Percentiles rank a stretch among this genome's conserved stretches.
These are phyloP conservation scores for Drosophila santomea DNA, from an alignment of 1,140 invertebrate genomes.

Conservation along the genomic window DNA sequence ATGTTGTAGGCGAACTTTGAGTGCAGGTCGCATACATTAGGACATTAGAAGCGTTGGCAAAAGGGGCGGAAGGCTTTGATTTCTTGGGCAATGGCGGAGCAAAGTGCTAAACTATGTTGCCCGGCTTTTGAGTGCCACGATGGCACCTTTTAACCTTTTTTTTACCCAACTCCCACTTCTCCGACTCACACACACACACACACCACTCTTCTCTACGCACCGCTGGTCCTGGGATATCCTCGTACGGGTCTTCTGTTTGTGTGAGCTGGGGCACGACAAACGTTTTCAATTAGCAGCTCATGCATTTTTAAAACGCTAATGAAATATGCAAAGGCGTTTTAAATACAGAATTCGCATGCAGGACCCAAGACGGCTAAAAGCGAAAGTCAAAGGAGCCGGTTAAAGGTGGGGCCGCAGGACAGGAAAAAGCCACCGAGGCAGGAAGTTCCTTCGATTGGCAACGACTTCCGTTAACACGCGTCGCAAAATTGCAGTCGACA, in stretches of 20 bases:
- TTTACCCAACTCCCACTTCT: constrained; percentile 17
- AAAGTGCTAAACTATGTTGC: constrained; percentile 84
- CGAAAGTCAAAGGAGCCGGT: constrained; percentile 57
- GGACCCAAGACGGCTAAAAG: constrained; percentile 43
- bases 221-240: constrained; percentile 21
- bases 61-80: constrained; percentile 59
- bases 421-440: constrained; percentile 30
- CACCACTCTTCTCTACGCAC: constrained; percentile 55
- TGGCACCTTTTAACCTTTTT: constrained; percentile 69
- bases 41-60: constrained; percentile 39
- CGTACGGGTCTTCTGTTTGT: constrained; percentile 34
- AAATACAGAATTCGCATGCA: constrained; percentile 57
- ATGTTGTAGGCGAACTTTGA: constrained; percentile 68
- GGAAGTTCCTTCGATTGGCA: constrained; percentile 79
- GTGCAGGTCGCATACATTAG: constrained; percentile 79
- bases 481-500: constrained; percentile 61
- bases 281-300: constrained; percentile 84
- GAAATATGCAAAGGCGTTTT: constrained; percentile 79
- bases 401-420: constrained; percentile 38
- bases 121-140: constrained; percentile 68
- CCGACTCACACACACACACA: not conserved
- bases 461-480: constrained; percentile 80
- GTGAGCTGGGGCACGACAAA: constrained; percentile 68
- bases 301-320: constrained; percentile 82
- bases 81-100: constrained; percentile 65